Evolutionary conservation across 1,140 invertebrate species (phyloP).

Genomic region (Eurosta solidaginis): DNA sequence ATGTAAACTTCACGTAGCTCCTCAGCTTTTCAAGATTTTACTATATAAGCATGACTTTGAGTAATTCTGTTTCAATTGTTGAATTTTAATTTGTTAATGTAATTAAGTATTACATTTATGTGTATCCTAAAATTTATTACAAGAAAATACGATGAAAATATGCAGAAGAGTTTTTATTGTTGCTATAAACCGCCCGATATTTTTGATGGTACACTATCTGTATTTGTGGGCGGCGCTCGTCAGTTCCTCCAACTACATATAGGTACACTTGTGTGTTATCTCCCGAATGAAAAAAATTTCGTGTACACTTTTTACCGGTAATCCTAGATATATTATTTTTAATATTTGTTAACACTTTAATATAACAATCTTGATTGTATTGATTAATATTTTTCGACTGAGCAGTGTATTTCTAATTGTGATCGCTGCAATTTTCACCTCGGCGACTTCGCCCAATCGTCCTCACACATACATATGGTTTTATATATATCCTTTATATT

Average conservation of each 20-base stretch:
- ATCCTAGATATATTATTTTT: too few relatives aligned
- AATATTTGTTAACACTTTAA: neutral
- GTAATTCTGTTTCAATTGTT: neutral
- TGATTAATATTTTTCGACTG: neutral
- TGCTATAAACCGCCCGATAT: neutral
- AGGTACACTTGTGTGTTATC: too few relatives aligned
- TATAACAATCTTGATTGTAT: neutral
- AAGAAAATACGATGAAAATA: neutral
- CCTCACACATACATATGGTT: neutral
- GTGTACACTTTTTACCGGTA: neutral
- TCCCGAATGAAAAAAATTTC: neutral
- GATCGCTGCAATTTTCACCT: neutral
- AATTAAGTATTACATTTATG: neutral
- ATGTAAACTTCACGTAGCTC: constrained; percentile 27
- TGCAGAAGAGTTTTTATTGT: neutral
- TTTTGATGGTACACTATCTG: constrained; percentile 14
- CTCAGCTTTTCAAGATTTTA: constrained; percentile 35
- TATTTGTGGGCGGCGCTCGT: constrained; percentile 21
- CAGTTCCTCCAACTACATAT: neutral
- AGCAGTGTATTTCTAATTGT: neutral
- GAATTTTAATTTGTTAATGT: neutral
- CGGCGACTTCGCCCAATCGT: neutral
- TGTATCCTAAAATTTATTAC: neutral
- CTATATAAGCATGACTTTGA: constrained; percentile 6
- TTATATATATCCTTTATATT: neutral